phyloP scores from a whole-genome alignment of 2,797 vertebrate species.

The Neosalanx taihuensis region DNA sequence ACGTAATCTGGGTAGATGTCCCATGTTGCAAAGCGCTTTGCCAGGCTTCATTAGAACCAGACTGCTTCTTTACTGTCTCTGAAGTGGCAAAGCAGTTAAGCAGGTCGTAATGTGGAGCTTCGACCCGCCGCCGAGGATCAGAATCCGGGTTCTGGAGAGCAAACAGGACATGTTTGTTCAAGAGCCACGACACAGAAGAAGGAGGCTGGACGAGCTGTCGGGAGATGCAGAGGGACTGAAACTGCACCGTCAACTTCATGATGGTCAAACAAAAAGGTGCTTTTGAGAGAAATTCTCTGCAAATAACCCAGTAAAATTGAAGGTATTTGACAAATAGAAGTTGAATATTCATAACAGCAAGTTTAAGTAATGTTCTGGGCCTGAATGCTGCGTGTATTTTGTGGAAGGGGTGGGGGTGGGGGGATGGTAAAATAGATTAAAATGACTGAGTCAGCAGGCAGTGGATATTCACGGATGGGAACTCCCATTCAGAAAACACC shows the following conservation, averaged over 20 bases:
- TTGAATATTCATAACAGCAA: too few relatives aligned
- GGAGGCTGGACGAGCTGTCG: too few relatives aligned
- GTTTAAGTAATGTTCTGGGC: not conserved
- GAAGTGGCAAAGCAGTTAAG: conserved; percentile 63
- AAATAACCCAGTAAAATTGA: too few relatives aligned
- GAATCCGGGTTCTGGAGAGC: conserved; percentile 30
- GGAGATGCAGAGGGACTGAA: too few relatives aligned
- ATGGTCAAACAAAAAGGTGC: too few relatives aligned
- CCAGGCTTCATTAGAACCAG: conserved; percentile 65
- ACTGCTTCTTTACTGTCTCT: conserved; percentile 62
- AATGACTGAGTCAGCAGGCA: not conserved
- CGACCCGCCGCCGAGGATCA: conserved; percentile 25
- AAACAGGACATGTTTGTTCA: not conserved
- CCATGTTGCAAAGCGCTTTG: conserved; percentile 59
- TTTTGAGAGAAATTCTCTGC: too few relatives aligned
- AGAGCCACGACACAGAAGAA: conserved; percentile 1
- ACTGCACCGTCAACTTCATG: too few relatives aligned
- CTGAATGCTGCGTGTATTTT: not conserved
- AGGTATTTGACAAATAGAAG: too few relatives aligned
- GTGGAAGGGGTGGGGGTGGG: not conserved
- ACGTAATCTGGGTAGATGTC: conserved; percentile 57
- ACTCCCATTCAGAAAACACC: conserved; percentile 4
- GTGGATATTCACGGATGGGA: not conserved
- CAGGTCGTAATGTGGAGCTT: conserved; percentile 60
- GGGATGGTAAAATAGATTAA: not conserved